Evolutionary conservation across 2,888 invertebrate species (phyloP), one percentile per base, ranked within the genome.

Genomic region (Apoderus coryli): DNA sequence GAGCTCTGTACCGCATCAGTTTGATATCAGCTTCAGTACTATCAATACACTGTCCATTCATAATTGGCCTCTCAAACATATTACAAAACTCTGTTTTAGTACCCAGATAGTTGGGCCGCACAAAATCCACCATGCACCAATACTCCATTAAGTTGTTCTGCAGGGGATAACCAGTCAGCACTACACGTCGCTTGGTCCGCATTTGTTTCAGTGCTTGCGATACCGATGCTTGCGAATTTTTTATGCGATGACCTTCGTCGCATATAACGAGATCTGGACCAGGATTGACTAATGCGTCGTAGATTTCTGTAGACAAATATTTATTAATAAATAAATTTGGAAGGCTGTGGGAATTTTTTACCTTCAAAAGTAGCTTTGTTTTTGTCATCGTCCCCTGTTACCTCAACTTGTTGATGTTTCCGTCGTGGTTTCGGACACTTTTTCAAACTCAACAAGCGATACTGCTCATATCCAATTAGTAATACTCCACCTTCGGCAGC

Each of bases 121-220:
- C 95, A 59, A 96, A 98, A 55, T 98, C 95, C 1, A 95, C 93
- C 95, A 95, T 95, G 53, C 95, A 95, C 92, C 92, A 93, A 56
- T 93, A 93, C 53, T 89, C 92, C 32, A 90, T 62, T 10, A 98
- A 64, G 57, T 98, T 98, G 57, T 98, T 98, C 60, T 98, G 98
- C 7, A 98, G 64, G 0, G 98, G 98, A 61, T 96, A 96, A 3
- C 98, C 98, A 3, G 98, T 98, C 14, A 98, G 64, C 1, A 98
- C 96, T 10, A 98, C 79, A 38, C 96, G 69, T 10, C 96, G 72
- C 51, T 89, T 86, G 0, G 96, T 95, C 44, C 80, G 68, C 63
- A 98, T 92, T 52, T 88, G 85, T 53, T 95, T 95, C 22, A 98
- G 63, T 1, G 95, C 89, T 52, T 85, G 77, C 1, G 95, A 92